These are phyloP conservation scores for Sturmia bella DNA, from an alignment of 2,888 invertebrate genomes.

Conservation along the genomic window DNA sequence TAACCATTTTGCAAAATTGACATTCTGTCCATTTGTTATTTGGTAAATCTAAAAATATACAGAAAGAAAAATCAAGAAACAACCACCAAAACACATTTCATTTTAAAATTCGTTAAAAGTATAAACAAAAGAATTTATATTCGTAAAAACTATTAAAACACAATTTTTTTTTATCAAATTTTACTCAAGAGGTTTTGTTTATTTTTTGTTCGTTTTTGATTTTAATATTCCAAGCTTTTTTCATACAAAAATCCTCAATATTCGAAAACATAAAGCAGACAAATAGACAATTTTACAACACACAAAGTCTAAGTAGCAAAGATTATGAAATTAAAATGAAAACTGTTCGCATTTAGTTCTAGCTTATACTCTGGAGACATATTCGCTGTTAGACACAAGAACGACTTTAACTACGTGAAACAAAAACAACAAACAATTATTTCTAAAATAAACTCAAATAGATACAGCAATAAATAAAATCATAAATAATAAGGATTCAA, in stretches of 20 bases:
- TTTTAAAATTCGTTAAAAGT: constrained; percentile 21
- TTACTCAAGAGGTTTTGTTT: not conserved
- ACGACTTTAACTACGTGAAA: constrained; percentile 29
- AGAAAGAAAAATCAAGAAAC: constrained; percentile 74
- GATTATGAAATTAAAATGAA: constrained; percentile 35
- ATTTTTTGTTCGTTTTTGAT: not conserved
- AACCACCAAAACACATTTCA: constrained; percentile 50
- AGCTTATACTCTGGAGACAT: constrained; percentile 80
- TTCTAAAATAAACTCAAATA: constrained; percentile 16
- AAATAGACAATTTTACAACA: constrained; percentile 24
- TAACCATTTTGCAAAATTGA: constrained; percentile 83
- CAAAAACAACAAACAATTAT: constrained; percentile 26
- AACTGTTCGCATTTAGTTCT: constrained; percentile 50
- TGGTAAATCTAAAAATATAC: constrained; percentile 82
- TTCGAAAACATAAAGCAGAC: too few relatives aligned
- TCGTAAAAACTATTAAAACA: too few relatives aligned
- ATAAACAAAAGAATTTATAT: not conserved
- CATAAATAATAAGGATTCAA: not conserved
- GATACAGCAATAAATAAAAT: constrained; percentile 19
- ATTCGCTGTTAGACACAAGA: constrained; percentile 75
- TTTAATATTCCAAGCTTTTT: too few relatives aligned
- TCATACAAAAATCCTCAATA: too few relatives aligned
- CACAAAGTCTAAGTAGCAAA: constrained; percentile 22
- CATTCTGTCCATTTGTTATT: constrained; percentile 83
- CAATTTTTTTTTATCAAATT: not conserved